A percentile compares a stretch with the other conserved stretches of the same genome.
Evolutionary conservation across 1,140 invertebrate genomes (phyloP).

Genomic region (Bilobella aurantiaca): DNA sequence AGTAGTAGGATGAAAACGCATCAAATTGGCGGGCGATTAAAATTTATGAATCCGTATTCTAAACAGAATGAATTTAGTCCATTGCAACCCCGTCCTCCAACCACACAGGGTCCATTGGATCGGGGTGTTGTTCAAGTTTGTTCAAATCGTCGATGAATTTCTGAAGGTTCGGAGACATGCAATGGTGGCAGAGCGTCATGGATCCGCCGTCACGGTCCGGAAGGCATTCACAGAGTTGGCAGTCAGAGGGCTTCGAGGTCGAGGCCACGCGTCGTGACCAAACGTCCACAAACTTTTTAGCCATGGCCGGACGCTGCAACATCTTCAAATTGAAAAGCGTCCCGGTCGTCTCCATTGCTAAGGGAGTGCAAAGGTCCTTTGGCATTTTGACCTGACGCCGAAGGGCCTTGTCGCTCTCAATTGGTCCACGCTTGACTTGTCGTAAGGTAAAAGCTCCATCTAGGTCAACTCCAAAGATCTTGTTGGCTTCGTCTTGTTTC

Average conservation of each 20-base stretch:
- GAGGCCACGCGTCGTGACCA: conserved; percentile 40
- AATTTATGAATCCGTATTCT: background rate
- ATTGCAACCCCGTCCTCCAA: background rate
- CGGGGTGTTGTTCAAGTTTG: conserved; percentile 10
- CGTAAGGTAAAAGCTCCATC: conserved; percentile 40
- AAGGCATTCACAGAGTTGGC: conserved; percentile 45
- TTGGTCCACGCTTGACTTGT: conserved; percentile 34
- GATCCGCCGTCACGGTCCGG: conserved; percentile 40
- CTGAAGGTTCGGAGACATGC: conserved; percentile 25
- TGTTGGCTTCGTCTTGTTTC: conserved; percentile 28
- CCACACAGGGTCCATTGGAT: background rate
- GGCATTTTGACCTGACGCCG: conserved; percentile 41
- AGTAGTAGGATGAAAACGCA: background rate
- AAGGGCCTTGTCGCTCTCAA: conserved; percentile 37
- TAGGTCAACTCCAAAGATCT: conserved; percentile 42
- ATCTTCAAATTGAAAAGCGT: conserved; percentile 40
- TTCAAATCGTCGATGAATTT: conserved; percentile 31
- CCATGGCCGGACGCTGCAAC: conserved; percentile 13
- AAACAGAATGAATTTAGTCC: background rate
- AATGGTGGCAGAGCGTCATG: conserved; percentile 23
- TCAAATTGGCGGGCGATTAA: background rate
- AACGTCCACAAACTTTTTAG: conserved; percentile 41
- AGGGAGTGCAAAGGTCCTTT: conserved; percentile 43
- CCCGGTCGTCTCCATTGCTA: conserved; percentile 45
- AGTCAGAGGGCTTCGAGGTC: conserved; percentile 38